These are phyloP conservation scores for Coelogynopora nodosa DNA, from an alignment of 2,888 invertebrate species.

Conservation along the genomic window DNA sequence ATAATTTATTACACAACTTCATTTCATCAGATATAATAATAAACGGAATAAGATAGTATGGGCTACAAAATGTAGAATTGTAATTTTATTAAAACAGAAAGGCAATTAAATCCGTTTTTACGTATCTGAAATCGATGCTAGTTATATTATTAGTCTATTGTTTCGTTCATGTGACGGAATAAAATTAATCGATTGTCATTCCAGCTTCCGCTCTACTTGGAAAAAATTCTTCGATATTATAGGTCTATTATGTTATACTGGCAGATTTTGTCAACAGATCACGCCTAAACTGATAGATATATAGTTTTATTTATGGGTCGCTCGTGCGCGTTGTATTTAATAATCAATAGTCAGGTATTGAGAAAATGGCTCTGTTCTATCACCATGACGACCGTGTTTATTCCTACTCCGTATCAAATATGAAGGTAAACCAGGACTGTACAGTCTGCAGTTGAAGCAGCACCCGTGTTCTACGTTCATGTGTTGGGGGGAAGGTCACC, in stretches of 20 bases:
- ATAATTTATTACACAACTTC: not conserved
- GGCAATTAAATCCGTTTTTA: not conserved
- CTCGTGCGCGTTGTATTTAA: not conserved
- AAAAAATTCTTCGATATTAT: not conserved
- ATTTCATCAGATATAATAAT: not conserved
- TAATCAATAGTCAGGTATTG: constrained; percentile 9
- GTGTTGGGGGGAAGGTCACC: not conserved
- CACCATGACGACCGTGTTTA: not conserved
- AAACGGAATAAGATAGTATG: not conserved
- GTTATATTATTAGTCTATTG: not conserved
- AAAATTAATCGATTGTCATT: not conserved
- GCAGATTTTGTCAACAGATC: constrained; percentile 16
- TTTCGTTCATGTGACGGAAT: not conserved
- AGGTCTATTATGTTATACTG: not conserved
- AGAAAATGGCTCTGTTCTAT: constrained; percentile 3
- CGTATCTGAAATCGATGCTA: not conserved
- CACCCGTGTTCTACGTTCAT: constrained; percentile 3
- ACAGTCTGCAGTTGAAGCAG: not conserved
- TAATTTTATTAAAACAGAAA: not conserved
- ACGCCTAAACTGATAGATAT: constrained; percentile 24
- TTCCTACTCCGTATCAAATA: not conserved
- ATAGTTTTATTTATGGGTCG: constrained; percentile 1
- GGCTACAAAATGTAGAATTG: too few relatives aligned
- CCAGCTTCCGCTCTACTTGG: not conserved
- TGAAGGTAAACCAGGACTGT: not conserved